Evolutionary conservation across 2,888 invertebrate genomes (phyloP).

Genomic region (Limnephilus auricula): DNA sequence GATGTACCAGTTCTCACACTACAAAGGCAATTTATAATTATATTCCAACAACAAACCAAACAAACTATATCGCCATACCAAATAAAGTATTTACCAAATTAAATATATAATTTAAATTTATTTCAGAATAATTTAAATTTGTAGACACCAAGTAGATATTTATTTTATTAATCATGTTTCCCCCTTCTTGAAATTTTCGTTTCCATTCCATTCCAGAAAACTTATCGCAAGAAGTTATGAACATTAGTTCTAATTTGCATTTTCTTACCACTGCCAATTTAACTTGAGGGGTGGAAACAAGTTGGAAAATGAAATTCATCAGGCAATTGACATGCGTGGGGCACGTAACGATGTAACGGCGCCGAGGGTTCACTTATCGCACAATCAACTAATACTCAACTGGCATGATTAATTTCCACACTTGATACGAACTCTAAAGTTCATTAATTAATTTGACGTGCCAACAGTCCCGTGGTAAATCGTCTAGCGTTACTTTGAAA

Average conservation of each 20-base stretch:
- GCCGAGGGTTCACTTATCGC: conserved; percentile 22
- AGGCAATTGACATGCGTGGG: conserved; percentile 10
- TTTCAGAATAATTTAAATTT: background rate
- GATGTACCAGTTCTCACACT: too few species aligned
- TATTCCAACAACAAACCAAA: too few species aligned
- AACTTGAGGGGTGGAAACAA: background rate
- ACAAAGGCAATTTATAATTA: too few species aligned
- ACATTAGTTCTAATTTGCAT: background rate
- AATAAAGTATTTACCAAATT: too few species aligned
- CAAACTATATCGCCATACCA: too few species aligned
- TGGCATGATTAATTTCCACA: conserved; percentile 33
- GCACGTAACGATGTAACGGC: background rate
- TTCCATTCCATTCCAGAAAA: background rate
- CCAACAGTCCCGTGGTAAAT: conserved; percentile 27
- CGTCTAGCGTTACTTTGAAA: background rate
- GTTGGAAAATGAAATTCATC: conserved; percentile 15
- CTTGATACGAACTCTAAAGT: conserved; percentile 36
- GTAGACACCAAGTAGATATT: background rate
- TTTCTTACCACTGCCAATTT: background rate
- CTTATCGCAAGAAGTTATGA: background rate
- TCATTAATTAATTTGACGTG: conserved; percentile 42
- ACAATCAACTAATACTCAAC: conserved; percentile 24
- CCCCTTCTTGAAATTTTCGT: background rate
- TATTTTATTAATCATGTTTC: too few species aligned
- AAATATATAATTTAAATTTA: too few species aligned